These are phyloP conservation scores for Chrysopa pallens DNA, from an alignment of 1,140 invertebrate species.

Conservation along the genomic window DNA sequence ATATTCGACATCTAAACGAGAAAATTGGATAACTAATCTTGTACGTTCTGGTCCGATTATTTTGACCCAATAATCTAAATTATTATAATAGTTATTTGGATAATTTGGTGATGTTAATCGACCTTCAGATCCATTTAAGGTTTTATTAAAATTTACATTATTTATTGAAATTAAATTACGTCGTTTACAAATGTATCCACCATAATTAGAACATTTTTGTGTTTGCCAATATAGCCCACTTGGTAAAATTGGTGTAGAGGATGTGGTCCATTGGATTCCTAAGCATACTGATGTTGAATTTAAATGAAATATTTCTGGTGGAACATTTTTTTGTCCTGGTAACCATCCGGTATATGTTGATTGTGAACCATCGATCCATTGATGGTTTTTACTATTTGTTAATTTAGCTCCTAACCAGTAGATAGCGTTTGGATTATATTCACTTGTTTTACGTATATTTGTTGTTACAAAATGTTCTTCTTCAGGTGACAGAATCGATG, in stretches of 20 bases:
- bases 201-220: constrained; percentile 31
- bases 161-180: constrained; percentile 10
- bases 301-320: constrained; percentile 15
- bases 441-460: constrained; percentile 39
- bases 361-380: constrained; percentile 36
- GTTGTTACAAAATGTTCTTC: constrained; percentile 43
- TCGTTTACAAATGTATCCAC: constrained; percentile 37
- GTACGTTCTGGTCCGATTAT: constrained; percentile 37
- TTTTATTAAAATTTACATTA: constrained; percentile 23
- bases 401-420: constrained; percentile 43
- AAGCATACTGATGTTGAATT: constrained; percentile 28
- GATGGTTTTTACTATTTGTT: constrained; percentile 21
- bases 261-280: constrained; percentile 39
- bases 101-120: constrained; percentile 39
- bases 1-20: constrained; percentile 46
- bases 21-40: constrained; percentile 43
- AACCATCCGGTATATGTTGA: constrained; percentile 34
- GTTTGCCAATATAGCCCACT: constrained; percentile 43
- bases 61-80: constrained; percentile 42
- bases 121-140: constrained; percentile 30
- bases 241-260: constrained; percentile 32
- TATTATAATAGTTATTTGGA: constrained; percentile 44
- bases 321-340: constrained; percentile 21
- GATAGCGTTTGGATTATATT: constrained; percentile 43
- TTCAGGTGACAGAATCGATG: constrained; percentile 37